Base-by-base conservation (phyloP, 2,888 invertebrate species). In the Ariolimax columbianus region DNA sequence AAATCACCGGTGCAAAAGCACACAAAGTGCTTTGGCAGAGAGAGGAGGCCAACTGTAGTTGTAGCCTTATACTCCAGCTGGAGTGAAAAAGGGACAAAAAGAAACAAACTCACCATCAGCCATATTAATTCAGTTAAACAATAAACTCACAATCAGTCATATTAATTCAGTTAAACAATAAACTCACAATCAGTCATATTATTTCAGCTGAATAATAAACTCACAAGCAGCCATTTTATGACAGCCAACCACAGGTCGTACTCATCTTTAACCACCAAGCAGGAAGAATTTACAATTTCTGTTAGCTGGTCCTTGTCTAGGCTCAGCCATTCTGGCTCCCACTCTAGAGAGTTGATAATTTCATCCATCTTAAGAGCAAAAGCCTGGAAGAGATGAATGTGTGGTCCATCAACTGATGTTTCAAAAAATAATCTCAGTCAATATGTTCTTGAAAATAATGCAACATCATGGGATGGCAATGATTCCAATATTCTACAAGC, bases 281-380 rank as follows among this genome's bases (percentile, higher is more conserved):
- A 86, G 23, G 87, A 87, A 26, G 87, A 85, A n/a, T 75, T 92
- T 30, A 94, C 89, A 77, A 94, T 91, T 87, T 94, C 94, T 36
- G 93, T 91, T 85, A 94, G 89, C 87, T 94, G 94, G 82, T 94
- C 94, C 68, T 94, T 90, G 84, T 94, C 94, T 86, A 94, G 89
- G 78, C 88, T 89, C 11, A 91, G 78, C 92, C 92, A 92, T 78
- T 92, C 92, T 36, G 89, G 86, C 84, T 94, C 93, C 94, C 94
- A 94, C 70, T 95, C 94, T 7, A 92, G 92, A 0, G 91, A 91
- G 80, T 91, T 90, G 70, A 93, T 92, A 51, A 92, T 89, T 73
- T 94, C 93, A 85, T 93, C 92, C 91, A 93, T 93, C 75, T 90
- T 91, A 73, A 90, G 90, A 0, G 93, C 89, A 87, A 93, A 88